A percentile compares a stretch with the other conserved stretches of the same genome.
Evolutionary conservation across 2,888 invertebrate species (phyloP).

Genomic region (Callosobruchus maculatus): DNA sequence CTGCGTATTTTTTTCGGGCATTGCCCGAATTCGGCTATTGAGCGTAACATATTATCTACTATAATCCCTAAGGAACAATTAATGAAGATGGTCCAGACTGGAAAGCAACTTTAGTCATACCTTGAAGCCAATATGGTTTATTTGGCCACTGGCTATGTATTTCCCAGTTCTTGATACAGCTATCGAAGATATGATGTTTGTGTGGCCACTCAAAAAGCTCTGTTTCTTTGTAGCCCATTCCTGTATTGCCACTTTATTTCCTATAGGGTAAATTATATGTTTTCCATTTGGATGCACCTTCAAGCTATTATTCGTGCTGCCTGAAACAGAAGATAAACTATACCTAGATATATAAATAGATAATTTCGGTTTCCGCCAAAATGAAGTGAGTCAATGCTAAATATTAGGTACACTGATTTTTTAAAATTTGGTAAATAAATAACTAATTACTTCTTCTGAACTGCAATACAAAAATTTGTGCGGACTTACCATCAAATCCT

Average conservation of each 20-base stretch:
- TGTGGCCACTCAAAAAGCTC: slow-evolving; percentile 73
- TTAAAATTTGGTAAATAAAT: background rate
- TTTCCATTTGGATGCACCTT: slow-evolving; percentile 69
- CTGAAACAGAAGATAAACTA: slow-evolving; percentile 30
- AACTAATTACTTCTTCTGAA: background rate
- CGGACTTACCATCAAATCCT: slow-evolving; percentile 72
- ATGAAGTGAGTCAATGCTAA: background rate
- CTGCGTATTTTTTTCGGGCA: no score
- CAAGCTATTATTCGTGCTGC: slow-evolving; percentile 55
- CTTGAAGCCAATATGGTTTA: slow-evolving; percentile 88
- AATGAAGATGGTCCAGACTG: no score
- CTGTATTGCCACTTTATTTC: slow-evolving; percentile 73
- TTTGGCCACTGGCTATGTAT: slow-evolving; percentile 84
- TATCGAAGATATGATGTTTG: slow-evolving; percentile 73
- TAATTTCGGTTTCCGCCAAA: background rate
- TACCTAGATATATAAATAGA: slow-evolving; percentile 5
- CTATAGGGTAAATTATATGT: slow-evolving; percentile 73
- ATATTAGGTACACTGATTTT: background rate
- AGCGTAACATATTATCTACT: no score
- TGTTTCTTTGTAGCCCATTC: slow-evolving; percentile 68
- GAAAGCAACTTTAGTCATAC: slow-evolving; percentile 48
- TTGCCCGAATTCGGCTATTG: no score
- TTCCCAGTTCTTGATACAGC: slow-evolving; percentile 73
- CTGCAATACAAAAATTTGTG: slow-evolving; percentile 31
- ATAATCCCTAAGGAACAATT: no score